These are phyloP conservation scores for Drosophila santomea DNA, from an alignment of 1,140 invertebrate genomes.

Conservation along the genomic window DNA sequence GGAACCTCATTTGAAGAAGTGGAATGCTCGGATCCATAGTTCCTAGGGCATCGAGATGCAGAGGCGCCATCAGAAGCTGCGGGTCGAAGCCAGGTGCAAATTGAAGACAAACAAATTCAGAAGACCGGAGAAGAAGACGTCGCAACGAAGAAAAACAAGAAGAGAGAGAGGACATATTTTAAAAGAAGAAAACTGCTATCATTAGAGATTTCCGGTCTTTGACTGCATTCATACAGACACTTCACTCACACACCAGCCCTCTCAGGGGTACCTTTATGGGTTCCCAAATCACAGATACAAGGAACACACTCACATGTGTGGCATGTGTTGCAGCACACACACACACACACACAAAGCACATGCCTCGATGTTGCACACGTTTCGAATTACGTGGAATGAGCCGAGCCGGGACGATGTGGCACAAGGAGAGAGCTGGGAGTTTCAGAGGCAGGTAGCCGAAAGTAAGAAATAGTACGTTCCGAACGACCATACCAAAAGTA, in stretches of 20 bases:
- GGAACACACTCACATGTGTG: conserved; percentile 14
- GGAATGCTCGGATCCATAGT: not conserved
- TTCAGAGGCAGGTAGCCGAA: conserved; percentile 24
- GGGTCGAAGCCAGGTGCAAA: conserved; percentile 46
- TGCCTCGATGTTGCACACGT: conserved; percentile 5
- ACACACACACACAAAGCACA: conserved; percentile 13
- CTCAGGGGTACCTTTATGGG: conserved; percentile 11
- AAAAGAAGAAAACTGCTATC: conserved; percentile 33
- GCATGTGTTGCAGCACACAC: conserved; percentile 21
- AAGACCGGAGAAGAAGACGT: not conserved
- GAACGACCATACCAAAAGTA: conserved; percentile 22
- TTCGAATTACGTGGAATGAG: conserved; percentile 4
- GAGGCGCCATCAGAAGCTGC: conserved; percentile 22
- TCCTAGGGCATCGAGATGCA: conserved; percentile 14
- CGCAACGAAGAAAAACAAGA: conserved; percentile 7
- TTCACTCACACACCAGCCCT: conserved; percentile 3
- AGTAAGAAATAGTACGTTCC: not conserved
- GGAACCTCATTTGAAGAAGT: not conserved
- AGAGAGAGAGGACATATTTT: not conserved
- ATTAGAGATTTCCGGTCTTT: conserved; percentile 74
- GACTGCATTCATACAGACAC: conserved; percentile 36
- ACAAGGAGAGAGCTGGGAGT: not conserved
- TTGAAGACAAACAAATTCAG: conserved; percentile 34
- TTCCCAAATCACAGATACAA: conserved; percentile 5
- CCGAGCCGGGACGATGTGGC: not conserved